A percentile compares a stretch with the other conserved stretches of the same genome.
phyloP scores from a whole-genome alignment of 2,113 vertebrate genomes.

The Cynoglossus semilaevis region DNA sequence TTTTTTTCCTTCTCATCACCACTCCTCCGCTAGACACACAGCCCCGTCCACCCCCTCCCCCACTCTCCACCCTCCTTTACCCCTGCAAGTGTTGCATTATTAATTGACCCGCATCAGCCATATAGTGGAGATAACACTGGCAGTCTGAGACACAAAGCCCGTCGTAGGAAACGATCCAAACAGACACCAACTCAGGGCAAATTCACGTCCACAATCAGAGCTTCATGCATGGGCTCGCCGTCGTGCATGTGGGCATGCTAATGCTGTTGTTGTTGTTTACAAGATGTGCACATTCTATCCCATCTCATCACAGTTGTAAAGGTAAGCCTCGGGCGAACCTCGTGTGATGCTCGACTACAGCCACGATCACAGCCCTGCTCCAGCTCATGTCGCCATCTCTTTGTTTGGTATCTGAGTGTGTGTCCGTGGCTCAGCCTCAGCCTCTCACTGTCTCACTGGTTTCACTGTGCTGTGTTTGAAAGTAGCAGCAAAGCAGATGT shows the following conservation, averaged over 20 bases:
- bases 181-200: not conserved
- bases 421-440: not conserved
- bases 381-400: slow-evolving; percentile 42
- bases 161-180: slow-evolving; percentile 6
- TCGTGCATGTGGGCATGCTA: slow-evolving; percentile 6
- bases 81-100: slow-evolving; percentile 72
- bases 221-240: not conserved
- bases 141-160: slow-evolving; percentile 20
- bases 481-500: too few relatives aligned
- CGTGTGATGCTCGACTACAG: slow-evolving; percentile 43
- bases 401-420: slow-evolving; percentile 47
- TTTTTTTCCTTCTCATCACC: not conserved
- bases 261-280: slow-evolving; percentile 50
- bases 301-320: slow-evolving; percentile 51
- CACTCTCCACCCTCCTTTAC: slow-evolving; percentile 57
- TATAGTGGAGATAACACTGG: slow-evolving; percentile 43
- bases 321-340: slow-evolving; percentile 53
- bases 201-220: too few relatives aligned
- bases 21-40: slow-evolving; percentile 41
- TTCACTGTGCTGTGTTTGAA: not conserved
- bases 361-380: slow-evolving; percentile 53
- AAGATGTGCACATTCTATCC: slow-evolving; percentile 59
- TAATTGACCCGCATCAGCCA: slow-evolving; percentile 66
- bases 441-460: not conserved
- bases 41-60: slow-evolving; percentile 16